Conservation (phyloP, 2,797 vertebrate species). For the Phoeniculus purpureus region DNA sequence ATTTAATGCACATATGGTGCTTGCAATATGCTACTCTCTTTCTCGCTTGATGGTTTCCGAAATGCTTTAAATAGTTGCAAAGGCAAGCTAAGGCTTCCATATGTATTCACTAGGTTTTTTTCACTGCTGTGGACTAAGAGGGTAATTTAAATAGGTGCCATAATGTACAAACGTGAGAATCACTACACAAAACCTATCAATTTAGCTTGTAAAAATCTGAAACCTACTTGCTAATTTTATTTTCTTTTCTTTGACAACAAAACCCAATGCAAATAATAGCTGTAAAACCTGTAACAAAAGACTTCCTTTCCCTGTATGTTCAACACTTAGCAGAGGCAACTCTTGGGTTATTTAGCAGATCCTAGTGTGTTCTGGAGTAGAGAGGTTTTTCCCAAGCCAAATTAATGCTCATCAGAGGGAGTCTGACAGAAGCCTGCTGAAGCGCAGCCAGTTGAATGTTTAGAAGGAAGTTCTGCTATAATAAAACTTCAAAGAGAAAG, state of each 20-base stretch:
- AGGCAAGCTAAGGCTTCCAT: slow-evolving; percentile 56
- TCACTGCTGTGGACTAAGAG: slow-evolving; percentile 49
- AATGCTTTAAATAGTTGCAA: slow-evolving; percentile 55
- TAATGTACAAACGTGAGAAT: slow-evolving; percentile 66
- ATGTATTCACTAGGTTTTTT: slow-evolving; percentile 62
- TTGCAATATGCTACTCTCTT: slow-evolving; percentile 68
- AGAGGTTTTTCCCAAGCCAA: background rate
- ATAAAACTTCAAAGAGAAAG: slow-evolving; percentile 58
- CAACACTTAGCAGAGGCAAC: slow-evolving; percentile 11
- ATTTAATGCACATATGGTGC: slow-evolving; percentile 74
- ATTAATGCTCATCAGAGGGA: slow-evolving; percentile 29
- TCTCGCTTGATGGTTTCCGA: slow-evolving; percentile 66
- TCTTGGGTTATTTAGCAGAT: slow-evolving; percentile 8
- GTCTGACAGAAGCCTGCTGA: background rate
- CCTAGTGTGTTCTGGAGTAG: background rate
- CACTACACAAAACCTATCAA: slow-evolving; percentile 31
- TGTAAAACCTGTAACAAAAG: slow-evolving; percentile 61
- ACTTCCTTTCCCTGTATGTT: slow-evolving; percentile 30
- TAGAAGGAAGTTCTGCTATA: slow-evolving; percentile 37
- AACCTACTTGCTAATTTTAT: slow-evolving; percentile 73
- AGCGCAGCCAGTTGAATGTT: background rate
- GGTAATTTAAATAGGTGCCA: slow-evolving; percentile 55
- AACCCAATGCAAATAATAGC: slow-evolving; percentile 37
- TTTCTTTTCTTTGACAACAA: slow-evolving; percentile 70
- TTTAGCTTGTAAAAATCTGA: slow-evolving; percentile 63